Conservation (phyloP, 2,888 invertebrate species). For the Helicoverpa assulta region DNA sequence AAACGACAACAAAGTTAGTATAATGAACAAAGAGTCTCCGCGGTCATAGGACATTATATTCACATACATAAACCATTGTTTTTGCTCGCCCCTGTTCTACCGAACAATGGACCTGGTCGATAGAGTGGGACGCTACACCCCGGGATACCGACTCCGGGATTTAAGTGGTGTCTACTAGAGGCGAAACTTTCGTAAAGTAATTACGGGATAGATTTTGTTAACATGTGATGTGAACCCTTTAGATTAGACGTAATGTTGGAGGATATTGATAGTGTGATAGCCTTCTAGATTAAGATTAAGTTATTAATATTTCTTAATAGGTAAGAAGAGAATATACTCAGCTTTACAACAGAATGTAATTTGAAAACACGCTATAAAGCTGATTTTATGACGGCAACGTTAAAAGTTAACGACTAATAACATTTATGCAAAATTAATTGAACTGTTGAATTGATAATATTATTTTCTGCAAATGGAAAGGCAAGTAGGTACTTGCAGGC, state of each 20-base stretch:
- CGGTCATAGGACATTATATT: slow-evolving; percentile 62
- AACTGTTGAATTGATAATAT: too few species aligned
- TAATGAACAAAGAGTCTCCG: slow-evolving; percentile 62
- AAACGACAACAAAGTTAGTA: slow-evolving; percentile 53
- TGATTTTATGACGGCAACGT: too few species aligned
- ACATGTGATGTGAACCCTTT: background rate
- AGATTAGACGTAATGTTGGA: background rate
- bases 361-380: too few species aligned
- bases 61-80: slow-evolving; percentile 64
- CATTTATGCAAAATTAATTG: too few species aligned
- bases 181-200: slow-evolving; percentile 22
- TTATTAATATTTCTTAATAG: too few species aligned
- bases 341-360: too few species aligned
- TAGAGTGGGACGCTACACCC: slow-evolving; percentile 41
- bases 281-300: too few species aligned
- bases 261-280: too few species aligned
- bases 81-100: slow-evolving; percentile 62
- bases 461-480: background rate
- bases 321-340: too few species aligned
- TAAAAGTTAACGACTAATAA: too few species aligned
- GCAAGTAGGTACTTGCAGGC: background rate
- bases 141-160: slow-evolving; percentile 42
- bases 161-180: slow-evolving; percentile 42
- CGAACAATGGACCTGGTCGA: slow-evolving; percentile 66
- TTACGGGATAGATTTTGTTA: slow-evolving; percentile 12